These are phyloP conservation scores for Hypena proboscidalis DNA, from an alignment of 2,888 invertebrate species.

Conservation along the genomic window DNA sequence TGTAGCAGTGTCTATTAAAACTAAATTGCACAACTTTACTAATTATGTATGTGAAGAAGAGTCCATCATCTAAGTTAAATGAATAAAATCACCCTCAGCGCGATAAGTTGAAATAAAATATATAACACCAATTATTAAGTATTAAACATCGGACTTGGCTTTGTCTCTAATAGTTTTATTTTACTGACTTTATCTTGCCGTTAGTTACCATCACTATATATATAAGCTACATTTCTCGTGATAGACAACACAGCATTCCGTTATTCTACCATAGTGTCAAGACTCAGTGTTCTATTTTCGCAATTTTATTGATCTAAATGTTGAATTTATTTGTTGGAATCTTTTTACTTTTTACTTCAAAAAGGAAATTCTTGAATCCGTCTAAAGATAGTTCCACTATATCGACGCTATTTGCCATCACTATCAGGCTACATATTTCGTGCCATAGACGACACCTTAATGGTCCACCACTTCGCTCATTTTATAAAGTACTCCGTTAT, in stretches of 20 bases:
- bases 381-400: constrained; percentile 2
- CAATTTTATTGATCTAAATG: constrained; percentile 45
- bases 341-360: background rate
- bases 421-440: constrained; percentile 44
- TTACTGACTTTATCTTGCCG: constrained; percentile 22
- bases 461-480: constrained; percentile 70
- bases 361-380: no score
- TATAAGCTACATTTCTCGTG: constrained; percentile 44
- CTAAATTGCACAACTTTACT: no score
- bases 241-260: constrained; percentile 61
- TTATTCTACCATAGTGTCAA: constrained; percentile 68
- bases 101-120: no score
- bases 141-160: no score
- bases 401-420: constrained; percentile 22
- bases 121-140: no score
- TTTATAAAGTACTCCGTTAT: constrained; percentile 64
- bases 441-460: constrained; percentile 68
- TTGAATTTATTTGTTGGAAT: constrained; percentile 6
- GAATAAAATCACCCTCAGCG: no score
- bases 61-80: no score
- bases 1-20: no score
- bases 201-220: constrained; percentile 30
- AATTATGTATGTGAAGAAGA: no score
- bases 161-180: no score
- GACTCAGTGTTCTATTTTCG: constrained; percentile 55